These are phyloP conservation scores for Radopholus similis DNA, from an alignment of 1,140 invertebrate genomes.

Conservation along the genomic window DNA sequence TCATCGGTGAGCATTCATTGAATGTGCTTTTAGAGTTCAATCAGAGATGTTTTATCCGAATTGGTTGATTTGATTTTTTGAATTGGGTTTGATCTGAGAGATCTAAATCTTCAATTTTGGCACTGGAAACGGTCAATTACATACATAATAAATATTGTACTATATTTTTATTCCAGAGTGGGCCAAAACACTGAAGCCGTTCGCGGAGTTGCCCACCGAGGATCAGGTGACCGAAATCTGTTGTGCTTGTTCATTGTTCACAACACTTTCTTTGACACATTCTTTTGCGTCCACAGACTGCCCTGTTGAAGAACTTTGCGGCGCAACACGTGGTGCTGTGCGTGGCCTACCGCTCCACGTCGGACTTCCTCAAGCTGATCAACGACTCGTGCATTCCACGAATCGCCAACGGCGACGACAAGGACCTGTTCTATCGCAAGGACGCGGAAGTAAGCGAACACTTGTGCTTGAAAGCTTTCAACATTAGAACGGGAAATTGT, in stretches of 20 bases:
- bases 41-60: no score
- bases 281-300: slow-evolving; percentile 34
- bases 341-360: slow-evolving; percentile 54
- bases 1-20: slow-evolving; percentile 30
- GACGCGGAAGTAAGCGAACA: no score
- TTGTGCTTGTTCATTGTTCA: not conserved
- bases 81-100: no score
- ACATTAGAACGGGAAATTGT: no score
- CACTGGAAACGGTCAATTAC: no score
- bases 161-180: slow-evolving; percentile 39
- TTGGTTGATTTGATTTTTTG: no score
- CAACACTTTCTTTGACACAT: not conserved
- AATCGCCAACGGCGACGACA: slow-evolving; percentile 32
- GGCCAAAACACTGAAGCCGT: slow-evolving; percentile 55
- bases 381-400: slow-evolving; percentile 57
- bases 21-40: not conserved
- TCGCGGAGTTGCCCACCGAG: slow-evolving; percentile 50
- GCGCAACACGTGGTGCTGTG: slow-evolving; percentile 57
- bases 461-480: no score
- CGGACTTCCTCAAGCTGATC: slow-evolving; percentile 48
- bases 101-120: no score
- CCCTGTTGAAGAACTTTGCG: slow-evolving; percentile 58
- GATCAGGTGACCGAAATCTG: slow-evolving; percentile 45
- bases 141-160: not conserved
- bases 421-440: slow-evolving; percentile 23